Evolutionary conservation across 2,113 vertebrate species (phyloP), one percentile per base, ranked within the genome.

Genomic region (Sorex fumeus): DNA sequence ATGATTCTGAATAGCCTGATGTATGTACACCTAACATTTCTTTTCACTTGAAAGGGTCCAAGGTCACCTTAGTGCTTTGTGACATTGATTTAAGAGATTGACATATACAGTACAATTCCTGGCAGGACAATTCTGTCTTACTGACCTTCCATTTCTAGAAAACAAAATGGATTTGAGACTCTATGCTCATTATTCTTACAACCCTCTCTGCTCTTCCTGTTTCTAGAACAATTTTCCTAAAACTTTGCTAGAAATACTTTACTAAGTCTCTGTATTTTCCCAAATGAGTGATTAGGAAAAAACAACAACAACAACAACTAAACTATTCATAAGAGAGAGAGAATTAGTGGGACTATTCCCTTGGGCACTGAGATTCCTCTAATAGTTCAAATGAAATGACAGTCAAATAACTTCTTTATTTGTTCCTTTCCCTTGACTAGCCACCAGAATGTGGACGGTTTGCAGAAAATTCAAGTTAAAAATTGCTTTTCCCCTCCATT

Each of bases 381-480:
- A 84, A 75, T 36, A 96, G 82, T 87, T 93, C 86, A 84, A 76
- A 30, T 45, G 40, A 93, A 95, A 89, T 92, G 88, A 91, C 72
- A 89, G 30, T 16, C 86, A 91, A 91, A 93, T 82, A 76, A 75
- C 72, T 81, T 91, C 34, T 87, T 96, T 87, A 82, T 91, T 87
- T 94, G 23, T 94, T 94, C 57, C 32, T 15, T 72, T 84, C 28
- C 43, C 67, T 92, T 87, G 72, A 89, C 45, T 60, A 79, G 72
- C n/a, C 77, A 89, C 47, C 9, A 89, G 57, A 85, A 93, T 76
- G 50, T 53, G 77, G 82, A 64, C 12, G 87, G 9, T 75, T 75
- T 81, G 74, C 1, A 32, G 93, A 93, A 98, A 96, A 82, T 62
- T 47, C 66, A 79, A 40, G 69, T 78, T 97, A 95, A 92, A 97